Percentiles rank a stretch among this genome's conserved stretches.
Conservation (phyloP, 2,888 invertebrate genomes). For the Drosophila cognata region DNA sequence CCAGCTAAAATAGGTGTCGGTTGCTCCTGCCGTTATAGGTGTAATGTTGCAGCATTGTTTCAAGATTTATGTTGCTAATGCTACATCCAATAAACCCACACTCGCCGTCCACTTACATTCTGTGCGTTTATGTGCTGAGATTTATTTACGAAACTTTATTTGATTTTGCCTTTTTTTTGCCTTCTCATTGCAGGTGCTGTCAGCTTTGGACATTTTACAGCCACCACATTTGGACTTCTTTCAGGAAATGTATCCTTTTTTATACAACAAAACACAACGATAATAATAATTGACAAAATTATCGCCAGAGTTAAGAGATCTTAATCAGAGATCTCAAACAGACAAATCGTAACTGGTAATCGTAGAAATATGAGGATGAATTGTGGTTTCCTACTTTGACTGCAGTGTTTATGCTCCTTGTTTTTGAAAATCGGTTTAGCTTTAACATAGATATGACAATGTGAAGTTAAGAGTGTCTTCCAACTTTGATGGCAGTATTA, state of each 20-base stretch:
- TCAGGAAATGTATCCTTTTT: conserved; percentile 99
- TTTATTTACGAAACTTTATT: conserved; percentile 49
- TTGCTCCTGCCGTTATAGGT: conserved; percentile 22
- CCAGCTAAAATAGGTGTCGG: conserved; percentile 22
- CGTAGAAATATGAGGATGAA: not conserved
- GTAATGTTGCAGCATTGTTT: conserved; percentile 46
- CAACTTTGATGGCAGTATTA: not conserved
- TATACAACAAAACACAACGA: conserved; percentile 36
- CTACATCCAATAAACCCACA: conserved; percentile 54
- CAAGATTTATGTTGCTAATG: conserved; percentile 56
- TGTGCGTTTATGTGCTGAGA: conserved; percentile 22
- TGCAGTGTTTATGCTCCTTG: too few relatives aligned
- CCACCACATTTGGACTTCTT: conserved; percentile 99
- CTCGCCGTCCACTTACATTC: conserved; percentile 26
- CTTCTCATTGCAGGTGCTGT: conserved; percentile 91
- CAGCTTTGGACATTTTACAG: conserved; percentile 98
- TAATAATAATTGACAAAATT: not conserved
- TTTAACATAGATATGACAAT: not conserved
- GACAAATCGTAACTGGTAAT: not conserved
- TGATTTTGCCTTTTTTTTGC: conserved; percentile 11
- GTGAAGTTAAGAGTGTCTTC: not conserved
- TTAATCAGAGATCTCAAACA: not conserved
- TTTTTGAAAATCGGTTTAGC: not conserved
- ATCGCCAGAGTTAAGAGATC: not conserved
- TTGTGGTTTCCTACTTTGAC: too few relatives aligned